Conservation (phyloP, 2,888 invertebrate genomes). For the Calameuta idolon region DNA sequence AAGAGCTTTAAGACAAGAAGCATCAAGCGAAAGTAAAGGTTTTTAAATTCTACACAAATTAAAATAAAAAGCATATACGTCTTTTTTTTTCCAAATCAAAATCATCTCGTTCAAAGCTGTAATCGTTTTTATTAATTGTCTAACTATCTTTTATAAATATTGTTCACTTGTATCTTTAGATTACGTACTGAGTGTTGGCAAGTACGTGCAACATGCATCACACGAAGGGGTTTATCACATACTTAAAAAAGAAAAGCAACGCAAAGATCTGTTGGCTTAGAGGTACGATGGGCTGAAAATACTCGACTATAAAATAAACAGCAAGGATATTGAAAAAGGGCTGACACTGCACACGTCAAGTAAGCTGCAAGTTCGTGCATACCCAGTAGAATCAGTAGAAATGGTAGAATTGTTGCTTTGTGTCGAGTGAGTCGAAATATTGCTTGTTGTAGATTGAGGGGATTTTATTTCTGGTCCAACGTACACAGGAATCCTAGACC, state of each 20-base stretch:
- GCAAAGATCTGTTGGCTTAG: neutral
- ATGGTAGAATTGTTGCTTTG: conserved; percentile 66
- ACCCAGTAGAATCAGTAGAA: conserved; percentile 65
- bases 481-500: conserved; percentile 81
- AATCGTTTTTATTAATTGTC: neutral
- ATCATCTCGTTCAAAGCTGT: neutral
- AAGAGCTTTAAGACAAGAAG: conserved; percentile 16
- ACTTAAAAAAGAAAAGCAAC: neutral
- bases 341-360: neutral
- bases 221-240: neutral
- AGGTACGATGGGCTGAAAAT: neutral
- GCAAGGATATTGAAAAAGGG: neutral
- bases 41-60: neutral
- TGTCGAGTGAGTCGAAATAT: conserved; percentile 64
- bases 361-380: conserved; percentile 40
- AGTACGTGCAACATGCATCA: neutral
- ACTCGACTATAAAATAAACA: neutral
- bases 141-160: neutral
- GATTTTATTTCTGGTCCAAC: conserved; percentile 74
- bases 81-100: neutral
- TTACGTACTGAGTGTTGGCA: neutral
- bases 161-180: neutral
- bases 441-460: conserved; percentile 69
- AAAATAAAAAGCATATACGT: neutral
- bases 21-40: conserved; percentile 8